Base-by-base conservation (phyloP, 2,797 vertebrate genomes). In the Galago senegalensis region DNA sequence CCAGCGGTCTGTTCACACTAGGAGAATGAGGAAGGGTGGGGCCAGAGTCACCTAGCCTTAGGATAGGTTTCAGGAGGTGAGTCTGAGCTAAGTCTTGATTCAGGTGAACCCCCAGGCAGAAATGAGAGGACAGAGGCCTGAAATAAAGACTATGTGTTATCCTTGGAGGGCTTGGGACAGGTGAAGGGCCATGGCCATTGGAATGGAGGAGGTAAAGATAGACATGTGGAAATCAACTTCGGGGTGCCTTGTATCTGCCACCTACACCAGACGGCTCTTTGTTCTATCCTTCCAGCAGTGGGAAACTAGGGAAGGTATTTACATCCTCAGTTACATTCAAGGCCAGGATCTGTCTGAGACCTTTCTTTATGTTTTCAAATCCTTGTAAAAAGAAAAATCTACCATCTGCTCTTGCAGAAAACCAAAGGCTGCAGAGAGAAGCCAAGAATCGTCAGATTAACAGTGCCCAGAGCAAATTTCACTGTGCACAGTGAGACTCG, bases 381-480 rank as follows among this genome's bases (percentile, higher is more conserved):
- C 83, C 75, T 49, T n/a, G 9, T 63, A 75, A 93, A 85, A 73
- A 87, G 37, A 34, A 89, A 89, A 61, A 82, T 34, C 29, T 63
- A 25, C 86, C 84, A 90, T 87, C 76, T 89, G 49, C 40, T 87
- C 81, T 89, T 89, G n/a, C 40, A 91, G 86, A 91, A 94, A 94
- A 87, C 70, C 31, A 27, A 83, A 91, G 49, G 29, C 88, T 91
- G 49, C 31, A 58, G 49, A 49, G 65, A 80, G 5, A 58, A 94
- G 46, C 49, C 79, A 29, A 60, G 56, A n/a, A 17, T 73, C 1
- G 0, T 31, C 80, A 83, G 75, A 73, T 25, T 81, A 43, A 63
- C 92, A 80, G 49, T 14, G 65, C 70, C 82, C 77, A 25, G 84
- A 88, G 73, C 92, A 88, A 53, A 87, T 40, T 29, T 84, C 77